Conservation (phyloP, 2,113 vertebrate species). For the Austrofundulus limnaeus region DNA sequence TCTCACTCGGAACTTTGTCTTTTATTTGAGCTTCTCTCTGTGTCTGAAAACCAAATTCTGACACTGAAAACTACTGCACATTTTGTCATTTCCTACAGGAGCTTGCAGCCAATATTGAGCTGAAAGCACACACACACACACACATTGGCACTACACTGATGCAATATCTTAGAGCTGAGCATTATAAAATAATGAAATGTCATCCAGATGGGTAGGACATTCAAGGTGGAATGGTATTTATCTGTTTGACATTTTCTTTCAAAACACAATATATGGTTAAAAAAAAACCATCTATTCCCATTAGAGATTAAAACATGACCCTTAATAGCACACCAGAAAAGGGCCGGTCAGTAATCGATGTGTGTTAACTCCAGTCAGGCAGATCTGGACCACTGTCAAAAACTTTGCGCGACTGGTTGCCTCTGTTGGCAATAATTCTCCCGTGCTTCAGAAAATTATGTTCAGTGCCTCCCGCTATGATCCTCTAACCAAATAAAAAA, state of each 20-base stretch:
- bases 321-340: constrained; percentile 36
- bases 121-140: background rate
- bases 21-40: background rate
- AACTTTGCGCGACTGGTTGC: constrained; percentile 45
- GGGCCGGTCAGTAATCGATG: constrained; percentile 24
- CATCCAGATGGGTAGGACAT: background rate
- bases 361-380: constrained; percentile 41
- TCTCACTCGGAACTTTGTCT: background rate
- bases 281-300: constrained; percentile 31
- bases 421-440: constrained; percentile 36
- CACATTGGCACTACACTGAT: background rate
- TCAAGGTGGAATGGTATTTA: background rate
- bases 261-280: background rate
- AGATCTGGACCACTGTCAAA: constrained; percentile 59
- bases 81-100: background rate
- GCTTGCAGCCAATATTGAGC: background rate
- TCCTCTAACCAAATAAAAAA: constrained; percentile 8
- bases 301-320: constrained; percentile 31
- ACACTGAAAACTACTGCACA: background rate
- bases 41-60: background rate
- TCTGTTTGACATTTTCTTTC: background rate
- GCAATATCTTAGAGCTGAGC: background rate
- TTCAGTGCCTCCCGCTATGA: background rate
- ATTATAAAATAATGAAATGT: background rate
- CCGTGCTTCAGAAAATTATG: constrained; percentile 38